Conservation (phyloP, 2,888 invertebrate genomes). For the Athrips mouffetella region DNA sequence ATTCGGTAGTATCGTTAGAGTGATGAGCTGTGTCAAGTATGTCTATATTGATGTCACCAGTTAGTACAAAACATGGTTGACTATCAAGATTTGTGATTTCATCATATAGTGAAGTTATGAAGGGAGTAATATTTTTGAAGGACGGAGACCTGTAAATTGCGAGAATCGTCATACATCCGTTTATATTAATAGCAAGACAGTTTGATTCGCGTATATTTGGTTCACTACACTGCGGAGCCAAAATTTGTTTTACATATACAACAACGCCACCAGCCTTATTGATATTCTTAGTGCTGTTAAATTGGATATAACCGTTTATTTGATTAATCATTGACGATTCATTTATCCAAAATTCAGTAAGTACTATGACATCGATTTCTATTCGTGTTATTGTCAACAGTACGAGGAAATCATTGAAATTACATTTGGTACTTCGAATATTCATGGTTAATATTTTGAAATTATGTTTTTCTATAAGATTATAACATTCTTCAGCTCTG, state of each 20-base stretch:
- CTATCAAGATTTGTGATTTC: neutral
- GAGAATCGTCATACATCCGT: neutral
- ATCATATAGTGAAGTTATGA: neutral
- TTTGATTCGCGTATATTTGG: neutral
- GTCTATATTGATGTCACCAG: neutral
- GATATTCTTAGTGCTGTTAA: constrained; percentile 13
- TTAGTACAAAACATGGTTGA: neutral
- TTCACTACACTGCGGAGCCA: neutral
- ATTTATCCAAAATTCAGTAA: constrained; percentile 18
- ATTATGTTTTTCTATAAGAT: neutral
- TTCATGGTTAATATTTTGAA: constrained; percentile 4
- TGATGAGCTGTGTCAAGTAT: neutral
- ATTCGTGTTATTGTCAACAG: constrained; percentile 10
- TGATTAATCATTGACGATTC: constrained; percentile 10
- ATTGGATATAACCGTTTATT: constrained; percentile 12
- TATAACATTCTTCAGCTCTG: neutral
- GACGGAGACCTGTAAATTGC: no score
- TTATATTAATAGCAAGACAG: neutral
- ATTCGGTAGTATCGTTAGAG: neutral
- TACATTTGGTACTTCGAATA: constrained; percentile 16
- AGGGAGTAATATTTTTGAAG: neutral
- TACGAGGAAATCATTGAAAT: constrained; percentile 14
- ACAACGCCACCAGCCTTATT: constrained; percentile 16
- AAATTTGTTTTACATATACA: constrained; percentile 9
- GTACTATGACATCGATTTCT: constrained; percentile 11